Percentiles rank a stretch among this genome's conserved stretches.
phyloP scores from a whole-genome alignment of 2,113 vertebrate species.

The Callipepla squamata region DNA sequence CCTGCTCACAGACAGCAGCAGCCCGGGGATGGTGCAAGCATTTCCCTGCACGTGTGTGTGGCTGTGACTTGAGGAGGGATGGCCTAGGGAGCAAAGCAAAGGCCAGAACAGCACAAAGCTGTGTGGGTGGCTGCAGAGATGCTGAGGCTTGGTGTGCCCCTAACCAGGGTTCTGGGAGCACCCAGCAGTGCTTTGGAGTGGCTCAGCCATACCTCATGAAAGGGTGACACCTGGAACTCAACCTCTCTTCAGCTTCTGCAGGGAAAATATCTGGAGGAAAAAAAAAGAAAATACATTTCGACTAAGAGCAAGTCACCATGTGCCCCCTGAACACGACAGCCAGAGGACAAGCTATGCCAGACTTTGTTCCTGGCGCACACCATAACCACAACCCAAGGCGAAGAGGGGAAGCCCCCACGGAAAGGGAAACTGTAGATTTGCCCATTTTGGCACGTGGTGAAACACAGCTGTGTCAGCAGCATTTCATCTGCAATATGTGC shows the following conservation, averaged over 20 bases:
- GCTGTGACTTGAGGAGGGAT: fast-evolving
- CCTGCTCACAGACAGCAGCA: background rate
- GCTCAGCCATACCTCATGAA: background rate
- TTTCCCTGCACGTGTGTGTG: fast-evolving
- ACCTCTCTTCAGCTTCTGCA: background rate
- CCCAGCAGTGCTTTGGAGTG: background rate
- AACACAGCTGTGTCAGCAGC: background rate
- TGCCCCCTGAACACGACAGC: background rate
- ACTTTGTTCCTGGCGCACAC: background rate
- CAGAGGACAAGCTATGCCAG: background rate
- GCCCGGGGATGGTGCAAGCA: background rate
- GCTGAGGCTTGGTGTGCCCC: background rate
- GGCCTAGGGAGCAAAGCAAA: background rate
- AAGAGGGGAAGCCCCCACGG: background rate
- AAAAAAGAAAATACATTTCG: background rate
- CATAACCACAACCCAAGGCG: background rate
- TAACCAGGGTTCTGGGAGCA: background rate
- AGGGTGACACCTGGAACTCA: background rate
- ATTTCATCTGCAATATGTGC: background rate
- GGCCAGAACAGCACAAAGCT: background rate
- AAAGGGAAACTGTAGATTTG: background rate
- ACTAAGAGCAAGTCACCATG: background rate
- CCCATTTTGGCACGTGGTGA: background rate
- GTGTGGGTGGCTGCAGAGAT: background rate
- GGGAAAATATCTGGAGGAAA: background rate